phyloP scores from a whole-genome alignment of 92 coral and sea anemone species.

The Zoanthus sociatus region DNA sequence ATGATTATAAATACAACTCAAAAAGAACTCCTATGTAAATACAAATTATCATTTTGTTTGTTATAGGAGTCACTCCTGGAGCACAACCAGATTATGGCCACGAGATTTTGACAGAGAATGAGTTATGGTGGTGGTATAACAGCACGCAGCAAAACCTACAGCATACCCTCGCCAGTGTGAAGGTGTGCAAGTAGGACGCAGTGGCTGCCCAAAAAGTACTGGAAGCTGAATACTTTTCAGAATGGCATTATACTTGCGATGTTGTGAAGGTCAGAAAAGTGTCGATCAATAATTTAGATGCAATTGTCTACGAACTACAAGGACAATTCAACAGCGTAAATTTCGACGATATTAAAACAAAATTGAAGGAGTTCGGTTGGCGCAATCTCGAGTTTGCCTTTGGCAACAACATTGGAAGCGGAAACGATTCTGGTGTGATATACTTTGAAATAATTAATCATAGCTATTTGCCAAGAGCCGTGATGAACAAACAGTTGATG shows the following conservation, averaged over 20 bases:
- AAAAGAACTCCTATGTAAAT: neutral
- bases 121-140: neutral
- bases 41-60: neutral
- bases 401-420: conserved; percentile 47
- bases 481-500: conserved; percentile 68
- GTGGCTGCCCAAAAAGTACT: conserved; percentile 40
- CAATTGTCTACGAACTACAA: conserved; percentile 52
- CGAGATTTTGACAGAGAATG: conserved; percentile 46
- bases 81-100: conserved; percentile 55
- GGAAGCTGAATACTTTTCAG: conserved; percentile 53
- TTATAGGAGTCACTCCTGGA: conserved; percentile 49
- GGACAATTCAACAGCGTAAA: conserved; percentile 51
- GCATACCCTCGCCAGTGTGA: conserved; percentile 50
- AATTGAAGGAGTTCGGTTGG: conserved; percentile 28
- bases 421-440: conserved; percentile 45
- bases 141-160: conserved; percentile 52
- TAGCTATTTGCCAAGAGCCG: conserved; percentile 68
- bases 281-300: conserved; percentile 46
- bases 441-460: conserved; percentile 67
- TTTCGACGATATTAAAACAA: conserved; percentile 35
- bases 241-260: conserved; percentile 61
- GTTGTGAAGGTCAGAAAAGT: conserved; percentile 57
- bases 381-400: conserved; percentile 65
- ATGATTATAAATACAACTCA: neutral
- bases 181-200: no score